These are phyloP conservation scores for Apodemus agrarius DNA, from an alignment of 2,797 vertebrate genomes.

Conservation along the genomic window DNA sequence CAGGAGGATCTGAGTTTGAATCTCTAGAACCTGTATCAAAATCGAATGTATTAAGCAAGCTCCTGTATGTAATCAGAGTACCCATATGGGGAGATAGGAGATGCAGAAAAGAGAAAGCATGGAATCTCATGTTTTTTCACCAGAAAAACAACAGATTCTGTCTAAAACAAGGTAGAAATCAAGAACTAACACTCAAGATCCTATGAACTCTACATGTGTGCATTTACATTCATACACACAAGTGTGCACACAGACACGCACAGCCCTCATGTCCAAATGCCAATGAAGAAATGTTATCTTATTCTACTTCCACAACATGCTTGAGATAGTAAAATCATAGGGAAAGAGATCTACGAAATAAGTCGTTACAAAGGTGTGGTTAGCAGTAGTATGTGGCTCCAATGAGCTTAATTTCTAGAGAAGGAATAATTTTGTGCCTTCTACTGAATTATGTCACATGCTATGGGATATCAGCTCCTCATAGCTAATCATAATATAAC, in stretches of 20 bases:
- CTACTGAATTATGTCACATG: background rate
- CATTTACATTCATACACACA: background rate
- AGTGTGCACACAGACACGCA: too few relatives aligned
- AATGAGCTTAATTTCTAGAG: background rate
- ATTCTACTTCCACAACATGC: background rate
- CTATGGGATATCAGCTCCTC: background rate
- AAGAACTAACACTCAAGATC: background rate
- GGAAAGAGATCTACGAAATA: background rate
- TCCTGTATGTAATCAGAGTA: background rate
- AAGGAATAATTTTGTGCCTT: background rate
- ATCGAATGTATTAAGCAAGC: background rate
- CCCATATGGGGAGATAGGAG: background rate
- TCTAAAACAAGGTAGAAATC: background rate
- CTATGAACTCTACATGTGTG: background rate
- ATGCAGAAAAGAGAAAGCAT: background rate
- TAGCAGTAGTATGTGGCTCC: rapidly evolving
- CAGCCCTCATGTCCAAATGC: background rate
- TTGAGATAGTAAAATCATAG: background rate
- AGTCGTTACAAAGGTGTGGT: background rate
- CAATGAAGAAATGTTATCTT: background rate
- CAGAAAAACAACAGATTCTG: background rate
- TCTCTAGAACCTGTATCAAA: background rate
- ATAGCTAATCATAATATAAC: background rate
- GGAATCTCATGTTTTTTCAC: background rate
- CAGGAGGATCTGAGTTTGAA: background rate